phyloP scores from a whole-genome alignment of 2,797 vertebrate species.

The Rachycentron canadum region DNA sequence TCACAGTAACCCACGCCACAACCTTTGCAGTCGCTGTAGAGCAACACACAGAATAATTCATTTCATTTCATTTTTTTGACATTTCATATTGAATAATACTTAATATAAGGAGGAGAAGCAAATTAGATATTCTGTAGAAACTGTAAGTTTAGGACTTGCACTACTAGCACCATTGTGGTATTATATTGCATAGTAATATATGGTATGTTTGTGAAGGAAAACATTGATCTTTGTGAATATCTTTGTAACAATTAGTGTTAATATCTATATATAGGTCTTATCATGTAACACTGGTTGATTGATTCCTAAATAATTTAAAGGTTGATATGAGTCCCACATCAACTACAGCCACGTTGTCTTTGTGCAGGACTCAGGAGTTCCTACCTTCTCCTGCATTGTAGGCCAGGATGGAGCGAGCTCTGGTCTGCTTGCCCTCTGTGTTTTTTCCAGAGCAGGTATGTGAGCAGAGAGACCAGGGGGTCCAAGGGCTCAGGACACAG shows the following conservation, averaged over 20 bases:
- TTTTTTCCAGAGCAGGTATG: constrained; percentile 98
- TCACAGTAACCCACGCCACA: constrained; percentile 77
- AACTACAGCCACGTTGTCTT: neutral
- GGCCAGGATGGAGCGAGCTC: constrained; percentile 92
- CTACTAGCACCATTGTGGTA: neutral
- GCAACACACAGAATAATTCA: constrained; percentile 54
- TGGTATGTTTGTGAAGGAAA: neutral
- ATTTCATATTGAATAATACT: constrained; percentile 19
- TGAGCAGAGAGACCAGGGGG: constrained; percentile 94
- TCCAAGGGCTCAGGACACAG: constrained; percentile 95
- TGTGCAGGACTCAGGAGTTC: neutral
- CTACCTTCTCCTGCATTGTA: constrained; percentile 93
- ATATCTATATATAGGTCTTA: neutral
- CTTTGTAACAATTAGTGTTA: neutral
- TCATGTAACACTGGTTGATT: neutral
- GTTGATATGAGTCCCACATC: neutral
- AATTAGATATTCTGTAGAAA: neutral
- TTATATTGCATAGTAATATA: neutral
- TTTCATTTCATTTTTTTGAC: constrained; percentile 32
- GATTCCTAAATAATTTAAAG: neutral
- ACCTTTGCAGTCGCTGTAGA: constrained; percentile 73
- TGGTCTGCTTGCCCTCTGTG: constrained; percentile 93
- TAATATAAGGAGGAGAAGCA: neutral
- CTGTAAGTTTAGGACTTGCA: neutral
- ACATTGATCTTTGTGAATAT: neutral